Base-by-base conservation (phyloP, 2,888 invertebrate species). In the Acrobasis consociella region DNA sequence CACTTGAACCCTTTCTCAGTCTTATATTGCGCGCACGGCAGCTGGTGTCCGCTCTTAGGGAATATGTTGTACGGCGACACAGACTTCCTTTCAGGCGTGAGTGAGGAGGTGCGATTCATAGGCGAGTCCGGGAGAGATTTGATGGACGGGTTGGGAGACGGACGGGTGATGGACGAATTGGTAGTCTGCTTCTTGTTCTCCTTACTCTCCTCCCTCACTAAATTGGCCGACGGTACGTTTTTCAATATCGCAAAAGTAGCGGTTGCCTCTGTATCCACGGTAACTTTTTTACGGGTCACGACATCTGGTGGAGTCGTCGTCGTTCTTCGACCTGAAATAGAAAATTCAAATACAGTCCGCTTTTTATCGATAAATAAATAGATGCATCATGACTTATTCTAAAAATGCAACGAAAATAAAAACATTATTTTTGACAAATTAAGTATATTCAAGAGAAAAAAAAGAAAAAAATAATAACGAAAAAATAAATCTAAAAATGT, bases 1-100 rank as follows among this genome's bases (percentile, higher is more conserved):
- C 95, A 95, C 75, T 91, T 91, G 89, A 93, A 94, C 51, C 93
- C 91, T 74, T 91, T 89, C 52, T 89, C 87, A 39, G 91, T 89
- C 85, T 87, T 89, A 81, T 89, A 90, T 81, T 93, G 88, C 65
- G 87, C 86, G 78, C 86, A 89, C 52, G 91, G 89, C 77, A 91
- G 64, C 22, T 59, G 78, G 71, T 77, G 76, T 63, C 77, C 77
- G 68, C 69, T 68, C 71, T 82, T 81, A 67, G 84, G 80, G 74
- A 80, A 80, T 22, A 84, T 75, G 75, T 80, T 75, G 77, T 77
- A 83, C 63, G 78, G 78, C 62, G 80, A 67, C 53, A 74, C 79
- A 38, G 70, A 58, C 63, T 71, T 73, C 65, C 58, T 61, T 52
- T 63, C 67, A 46, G 63, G 56, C 17, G 56, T 56, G 56, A 56